Evolutionary conservation across 2,888 invertebrate genomes (phyloP).

Genomic region (Laspeyria flexula): DNA sequence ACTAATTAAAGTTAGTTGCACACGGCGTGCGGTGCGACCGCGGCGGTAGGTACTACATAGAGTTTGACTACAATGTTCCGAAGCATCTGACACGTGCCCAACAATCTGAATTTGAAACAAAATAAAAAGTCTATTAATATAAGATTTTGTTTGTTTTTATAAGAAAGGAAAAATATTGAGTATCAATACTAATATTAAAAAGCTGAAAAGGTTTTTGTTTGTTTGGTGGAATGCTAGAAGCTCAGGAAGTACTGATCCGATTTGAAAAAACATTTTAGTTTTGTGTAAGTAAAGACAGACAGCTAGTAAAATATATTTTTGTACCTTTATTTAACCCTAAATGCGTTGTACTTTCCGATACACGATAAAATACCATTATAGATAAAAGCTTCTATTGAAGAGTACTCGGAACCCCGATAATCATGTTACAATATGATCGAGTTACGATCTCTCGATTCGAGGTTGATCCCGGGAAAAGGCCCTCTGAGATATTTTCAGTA

Average conservation of each 20-base stretch:
- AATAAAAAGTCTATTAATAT: no score
- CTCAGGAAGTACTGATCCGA: no score
- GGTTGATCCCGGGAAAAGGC: conserved; percentile 66
- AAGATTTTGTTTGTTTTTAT: no score
- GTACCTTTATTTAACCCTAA: background rate
- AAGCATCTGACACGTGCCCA: conserved; percentile 5
- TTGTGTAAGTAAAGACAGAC: no score
- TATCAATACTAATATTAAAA: background rate
- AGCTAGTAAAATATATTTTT: no score
- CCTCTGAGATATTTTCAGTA: conserved; percentile 43
- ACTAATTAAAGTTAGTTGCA: conserved; percentile 74
- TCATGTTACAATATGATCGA: conserved; percentile 80
- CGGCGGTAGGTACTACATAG: conserved; percentile 35
- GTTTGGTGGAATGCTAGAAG: no score
- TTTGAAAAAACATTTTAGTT: no score
- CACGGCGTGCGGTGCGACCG: conserved; percentile 49
- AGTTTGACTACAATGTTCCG: conserved; percentile 32
- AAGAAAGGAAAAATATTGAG: no score
- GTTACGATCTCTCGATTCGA: conserved; percentile 70
- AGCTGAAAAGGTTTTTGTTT: no score
- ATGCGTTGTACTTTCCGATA: conserved; percentile 28
- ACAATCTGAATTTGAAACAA: background rate
- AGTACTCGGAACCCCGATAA: conserved; percentile 66
- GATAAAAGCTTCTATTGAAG: conserved; percentile 72
- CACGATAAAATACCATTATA: conserved; percentile 68